Conservation (phyloP, 92 coral and sea anemone species). For the Desmophyllum pertusum region DNA sequence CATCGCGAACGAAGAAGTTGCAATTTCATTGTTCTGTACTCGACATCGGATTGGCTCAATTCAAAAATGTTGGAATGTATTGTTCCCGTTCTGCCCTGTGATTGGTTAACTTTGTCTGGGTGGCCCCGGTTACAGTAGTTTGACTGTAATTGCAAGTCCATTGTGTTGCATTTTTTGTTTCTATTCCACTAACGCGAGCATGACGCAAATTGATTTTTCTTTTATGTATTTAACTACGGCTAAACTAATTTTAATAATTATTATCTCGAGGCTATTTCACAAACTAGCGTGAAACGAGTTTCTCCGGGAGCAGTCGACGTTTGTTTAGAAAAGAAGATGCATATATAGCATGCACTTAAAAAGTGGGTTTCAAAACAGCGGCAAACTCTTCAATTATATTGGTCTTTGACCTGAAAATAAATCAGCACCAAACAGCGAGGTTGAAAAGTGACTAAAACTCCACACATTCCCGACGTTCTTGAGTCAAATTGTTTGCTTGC, state of each 20-base stretch:
- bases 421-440: conserved; percentile 4
- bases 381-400: background rate
- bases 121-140: too few species aligned
- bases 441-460: background rate
- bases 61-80: too few species aligned
- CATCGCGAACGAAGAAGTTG: too few species aligned
- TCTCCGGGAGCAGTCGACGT: background rate
- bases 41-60: too few species aligned
- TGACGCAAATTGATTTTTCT: background rate
- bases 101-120: too few species aligned
- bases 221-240: background rate
- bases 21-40: too few species aligned
- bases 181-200: background rate
- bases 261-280: conserved; percentile 12
- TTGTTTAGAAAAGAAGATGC: background rate
- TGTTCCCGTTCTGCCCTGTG: too few species aligned
- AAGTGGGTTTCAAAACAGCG: background rate
- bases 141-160: background rate
- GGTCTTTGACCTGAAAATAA: background rate
- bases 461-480: background rate
- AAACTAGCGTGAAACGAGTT: background rate
- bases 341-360: background rate
- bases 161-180: background rate
- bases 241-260: conserved; percentile 7
- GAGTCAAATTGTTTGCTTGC: background rate